Evolutionary conservation across 2,797 vertebrate genomes (phyloP), one percentile per base, ranked within the genome.

Genomic region (Phrynocephalus vlangalii): DNA sequence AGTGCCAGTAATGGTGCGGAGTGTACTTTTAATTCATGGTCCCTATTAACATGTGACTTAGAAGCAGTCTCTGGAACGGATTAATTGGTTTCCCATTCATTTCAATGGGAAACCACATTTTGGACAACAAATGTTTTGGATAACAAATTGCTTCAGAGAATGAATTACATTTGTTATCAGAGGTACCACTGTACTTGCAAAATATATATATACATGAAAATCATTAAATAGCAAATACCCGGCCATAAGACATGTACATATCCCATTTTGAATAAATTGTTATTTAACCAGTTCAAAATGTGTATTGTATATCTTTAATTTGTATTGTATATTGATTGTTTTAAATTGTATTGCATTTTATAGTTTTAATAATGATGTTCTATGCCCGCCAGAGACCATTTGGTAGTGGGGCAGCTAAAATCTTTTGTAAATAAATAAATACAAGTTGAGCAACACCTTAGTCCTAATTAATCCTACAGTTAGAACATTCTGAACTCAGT

Each of bases 391-490:
- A 44, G 38, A 44, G 38, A 44, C 38, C 38, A 44, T 44, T 44
- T 44, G 38, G 38, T 44, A 44, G 38, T 44, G 38, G 38, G 38
- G 38, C 38, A 44, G 38, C 38, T 44, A 44, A 44, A 44, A 44
- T 44, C 38, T 44, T 44, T 44, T 44, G 38, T 44, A 44, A 44
- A 44, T 44, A 44, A 44, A 44, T 44, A 44, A 44, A 44, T 44
- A 44, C 5, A 84, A 77, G 60, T 77, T 84, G 72, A 77, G 72
- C 76, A n/a, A 5, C 24, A 6, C 28, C 60, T 85, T 30, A 84
- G 83, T 48, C 56, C 81, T 50, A n/a, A 71, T 82, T 87, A 87
- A 76, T 82, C 38, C 20, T 83, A 22, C 83, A 15, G 44, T 30
- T 78, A 68, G 38, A 9, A 66, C 28, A 48, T 48, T 86, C 26